Evolutionary conservation across 2,113 vertebrate species (phyloP), one percentile per base, ranked within the genome.

Genomic region (Numenius arquata): DNA sequence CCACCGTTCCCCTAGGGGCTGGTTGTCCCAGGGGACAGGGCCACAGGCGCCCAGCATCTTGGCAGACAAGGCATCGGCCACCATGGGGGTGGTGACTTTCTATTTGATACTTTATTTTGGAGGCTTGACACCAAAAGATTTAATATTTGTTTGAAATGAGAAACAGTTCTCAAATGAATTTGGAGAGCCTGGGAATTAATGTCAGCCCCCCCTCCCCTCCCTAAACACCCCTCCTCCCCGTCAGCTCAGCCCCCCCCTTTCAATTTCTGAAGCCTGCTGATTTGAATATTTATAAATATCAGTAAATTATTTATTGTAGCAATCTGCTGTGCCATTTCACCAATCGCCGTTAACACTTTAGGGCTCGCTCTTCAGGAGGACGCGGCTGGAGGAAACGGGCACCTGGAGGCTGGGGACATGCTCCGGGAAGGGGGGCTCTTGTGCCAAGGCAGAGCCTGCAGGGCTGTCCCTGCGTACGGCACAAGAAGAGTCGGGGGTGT

Each of bases 281-380:
- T 99, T 99, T 99, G 99, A 99, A 99, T 99, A 99, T 99, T 99
- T 99, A 99, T 99, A 99, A 99, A 99, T 99, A 99, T 98, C 98
- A 98, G 99, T 99, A 99, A 99, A 99, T 99, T 99, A 99, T 99
- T 99, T 99, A 99, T 99, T 98, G 98, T 99, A 98, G 99, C 99
- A 99, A 99, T 99, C 99, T 99, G 99, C 99, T 99, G 98, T 98
- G 98, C 99, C 98, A 97, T 98, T 98, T 98, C 98, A 98, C 97
- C 98, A 95, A 98, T 98, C 67, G 70, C 97, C 91, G 97, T 98
- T 98, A 98, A 98, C 98, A 97, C 98, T 98, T 98, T 98, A 98
- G 97, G 97, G 97, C 97, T 98, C 95, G 95, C 92, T 55, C 88
- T 92, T 81, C 62, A 79, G 75, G 50, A 95, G 89, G 84, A 75